A percentile compares a stretch with the other conserved stretches of the same genome.
Conservation (phyloP, 2,113 vertebrate species). For the Echinops telfairi region DNA sequence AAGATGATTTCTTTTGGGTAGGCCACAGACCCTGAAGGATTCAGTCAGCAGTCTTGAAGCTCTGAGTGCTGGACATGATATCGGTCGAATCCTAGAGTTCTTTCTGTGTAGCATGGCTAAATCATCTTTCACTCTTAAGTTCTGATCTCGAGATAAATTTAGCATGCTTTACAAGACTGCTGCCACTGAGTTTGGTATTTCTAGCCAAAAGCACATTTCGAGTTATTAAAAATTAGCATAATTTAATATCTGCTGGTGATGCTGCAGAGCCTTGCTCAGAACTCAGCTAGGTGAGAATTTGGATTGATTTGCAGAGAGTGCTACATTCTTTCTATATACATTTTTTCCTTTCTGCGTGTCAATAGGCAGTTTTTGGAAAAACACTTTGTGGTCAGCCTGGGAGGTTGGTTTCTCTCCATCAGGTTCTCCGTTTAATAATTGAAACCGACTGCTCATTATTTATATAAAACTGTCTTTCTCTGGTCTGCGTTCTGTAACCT, state of each 20-base stretch:
- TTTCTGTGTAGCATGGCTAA: constrained; percentile 63
- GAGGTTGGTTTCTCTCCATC: constrained; percentile 75
- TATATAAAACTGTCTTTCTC: constrained; percentile 87
- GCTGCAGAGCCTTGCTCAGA: constrained; percentile 18
- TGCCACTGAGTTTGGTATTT: not conserved
- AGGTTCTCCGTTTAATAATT: constrained; percentile 86
- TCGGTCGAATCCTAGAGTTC: constrained; percentile 46
- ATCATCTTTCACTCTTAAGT: constrained; percentile 29
- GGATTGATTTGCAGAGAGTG: constrained; percentile 55
- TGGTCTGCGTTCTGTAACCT: constrained; percentile 88
- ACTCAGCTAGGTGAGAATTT: constrained; percentile 3
- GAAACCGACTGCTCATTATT: constrained; percentile 90
- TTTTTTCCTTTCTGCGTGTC: constrained; percentile 79
- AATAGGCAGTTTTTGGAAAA: constrained; percentile 81
- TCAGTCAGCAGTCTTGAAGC: constrained; percentile 53
- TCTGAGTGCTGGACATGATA: constrained; percentile 79
- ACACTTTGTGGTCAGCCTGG: constrained; percentile 74
- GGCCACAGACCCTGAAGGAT: constrained; percentile 64
- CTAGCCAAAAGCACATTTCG: not conserved
- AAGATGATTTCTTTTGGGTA: constrained; percentile 72
- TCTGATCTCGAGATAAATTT: constrained; percentile 26
- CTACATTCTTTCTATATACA: constrained; percentile 43
- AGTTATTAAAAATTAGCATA: not conserved
- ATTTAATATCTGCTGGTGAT: not conserved
- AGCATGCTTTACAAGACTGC: not conserved